Conservation (phyloP, 2,888 invertebrate genomes). For the Argyresthia albistria region DNA sequence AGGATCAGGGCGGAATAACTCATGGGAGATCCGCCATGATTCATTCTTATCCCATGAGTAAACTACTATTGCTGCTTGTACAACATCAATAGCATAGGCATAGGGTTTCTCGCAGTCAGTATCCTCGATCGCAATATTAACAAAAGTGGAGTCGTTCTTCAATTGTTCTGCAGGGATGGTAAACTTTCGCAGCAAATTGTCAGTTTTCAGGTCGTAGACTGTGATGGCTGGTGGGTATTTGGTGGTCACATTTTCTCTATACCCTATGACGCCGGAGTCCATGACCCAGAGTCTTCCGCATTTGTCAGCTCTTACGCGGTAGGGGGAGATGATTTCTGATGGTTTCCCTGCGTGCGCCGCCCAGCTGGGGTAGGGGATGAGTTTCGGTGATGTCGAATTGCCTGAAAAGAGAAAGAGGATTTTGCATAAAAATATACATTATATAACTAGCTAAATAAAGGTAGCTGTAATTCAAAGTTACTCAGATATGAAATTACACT, state of each 20-base stretch:
- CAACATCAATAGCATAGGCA: conserved; percentile 81
- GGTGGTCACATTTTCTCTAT: conserved; percentile 53
- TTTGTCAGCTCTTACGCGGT: conserved; percentile 79
- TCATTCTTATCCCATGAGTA: conserved; percentile 81
- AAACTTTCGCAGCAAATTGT: conserved; percentile 77
- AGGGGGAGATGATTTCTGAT: conserved; percentile 81
- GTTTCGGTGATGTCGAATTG: conserved; percentile 75
- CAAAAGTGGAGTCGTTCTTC: conserved; percentile 78
- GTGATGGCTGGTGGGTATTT: conserved; percentile 76
- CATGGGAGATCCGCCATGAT: conserved; percentile 83
- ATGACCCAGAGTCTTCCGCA: conserved; percentile 86
- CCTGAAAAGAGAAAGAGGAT: conserved; percentile 59
- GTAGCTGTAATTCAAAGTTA: too few species aligned
- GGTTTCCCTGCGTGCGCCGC: conserved; percentile 77
- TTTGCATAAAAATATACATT: background rate
- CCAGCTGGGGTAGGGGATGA: conserved; percentile 86
- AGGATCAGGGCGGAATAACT: conserved; percentile 80
- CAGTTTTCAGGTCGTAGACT: conserved; percentile 81
- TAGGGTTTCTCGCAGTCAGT: conserved; percentile 79
- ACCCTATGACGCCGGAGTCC: conserved; percentile 79
- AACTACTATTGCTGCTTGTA: conserved; percentile 79
- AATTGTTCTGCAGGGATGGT: conserved; percentile 75
- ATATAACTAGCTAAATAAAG: too few species aligned
- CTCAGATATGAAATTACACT: too few species aligned
- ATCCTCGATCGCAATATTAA: conserved; percentile 85